Base-by-base conservation (phyloP, 2,797 vertebrate species). In the Periophthalmus magnuspinnatus region DNA sequence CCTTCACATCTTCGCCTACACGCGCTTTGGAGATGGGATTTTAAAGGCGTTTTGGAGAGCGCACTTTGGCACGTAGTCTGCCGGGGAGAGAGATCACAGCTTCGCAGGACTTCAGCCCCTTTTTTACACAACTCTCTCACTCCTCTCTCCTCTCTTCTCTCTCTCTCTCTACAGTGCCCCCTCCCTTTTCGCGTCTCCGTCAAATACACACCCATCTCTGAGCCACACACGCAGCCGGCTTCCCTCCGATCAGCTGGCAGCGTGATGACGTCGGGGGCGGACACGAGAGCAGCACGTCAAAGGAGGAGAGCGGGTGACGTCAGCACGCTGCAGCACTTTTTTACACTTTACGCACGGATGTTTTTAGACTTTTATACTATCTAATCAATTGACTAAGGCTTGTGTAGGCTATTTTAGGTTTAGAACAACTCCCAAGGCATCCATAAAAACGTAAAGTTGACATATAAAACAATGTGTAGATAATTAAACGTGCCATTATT, bases 221-320 rank as follows among this genome's bases (percentile, higher is more conserved):
- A 81, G 75, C 47, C 64, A 67, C 63, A 83, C 81, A 74, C 83
- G 84, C 84, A 88, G 72, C 94, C 94, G 93, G 94, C 93, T 93
- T 93, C 92, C 89, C 93, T 94, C 93, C 91, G 95, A 96, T 96
- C 95, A 96, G 95, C 96, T 96, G 96, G 95, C 93, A 86, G 92
- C 93, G 93, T 93, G 70, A 92, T 95, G 95, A 96, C 95, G 95
- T 94, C 86, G 74, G 94, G 84, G 76, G 84, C 81, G 75, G 75
- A 75, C 84, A 86, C 87, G 83, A 77, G 77, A 74, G 76, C 69
- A 66, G 68, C 48, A 88, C 92, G 93, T 93, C 92, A 92, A 87
- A 84, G 61, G n/a, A n/a, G 41, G 32, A 68, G 47, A 55, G 76
- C 67, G 68, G 82, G 70, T 90, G 90, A 93, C 93, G 92, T 70